Conservation (phyloP, 1,140 invertebrate species). For the Dermatophagoides farinae region DNA sequence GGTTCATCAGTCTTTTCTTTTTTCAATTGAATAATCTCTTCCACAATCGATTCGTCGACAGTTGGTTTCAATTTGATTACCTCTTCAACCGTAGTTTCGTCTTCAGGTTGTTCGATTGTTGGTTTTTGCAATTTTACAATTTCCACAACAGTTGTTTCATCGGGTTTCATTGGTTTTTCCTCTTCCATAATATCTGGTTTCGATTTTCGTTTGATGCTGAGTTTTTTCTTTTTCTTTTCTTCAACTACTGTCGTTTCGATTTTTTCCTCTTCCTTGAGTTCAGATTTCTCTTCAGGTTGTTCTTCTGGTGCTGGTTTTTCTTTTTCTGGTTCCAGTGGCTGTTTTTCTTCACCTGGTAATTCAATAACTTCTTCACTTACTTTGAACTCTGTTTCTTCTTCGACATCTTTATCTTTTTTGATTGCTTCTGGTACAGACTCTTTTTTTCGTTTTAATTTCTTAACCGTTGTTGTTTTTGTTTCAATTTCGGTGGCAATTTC, state of each 20-base stretch:
- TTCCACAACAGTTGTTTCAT: slow-evolving; percentile 9
- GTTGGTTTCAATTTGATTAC: slow-evolving; percentile 6
- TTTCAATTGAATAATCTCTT: slow-evolving; percentile 20
- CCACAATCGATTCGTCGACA: slow-evolving; percentile 18
- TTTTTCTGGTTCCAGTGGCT: not conserved
- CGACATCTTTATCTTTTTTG: not conserved
- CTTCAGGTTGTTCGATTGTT: slow-evolving; percentile 19
- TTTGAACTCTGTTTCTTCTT: not conserved
- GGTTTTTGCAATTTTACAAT: slow-evolving; percentile 18
- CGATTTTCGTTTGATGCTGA: not conserved
- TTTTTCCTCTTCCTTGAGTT: slow-evolving; percentile 18
- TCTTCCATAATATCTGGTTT: slow-evolving; percentile 12
- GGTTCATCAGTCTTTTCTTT: slow-evolving; percentile 10
- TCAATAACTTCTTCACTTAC: not conserved
- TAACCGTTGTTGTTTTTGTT: not conserved
- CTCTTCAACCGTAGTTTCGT: not conserved
- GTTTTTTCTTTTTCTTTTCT: slow-evolving; percentile 6
- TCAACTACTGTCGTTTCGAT: slow-evolving; percentile 23
- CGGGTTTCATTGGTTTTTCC: slow-evolving; percentile 30
- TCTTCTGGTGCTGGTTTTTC: slow-evolving; percentile 4
- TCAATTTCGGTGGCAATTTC: not conserved
- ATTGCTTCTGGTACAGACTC: slow-evolving; percentile 13
- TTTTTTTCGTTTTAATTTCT: slow-evolving; percentile 9
- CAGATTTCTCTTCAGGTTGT: not conserved
- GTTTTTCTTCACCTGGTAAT: slow-evolving; percentile 9